Conservation (phyloP, 2,113 vertebrate genomes). For the Chloebia gouldiae region DNA sequence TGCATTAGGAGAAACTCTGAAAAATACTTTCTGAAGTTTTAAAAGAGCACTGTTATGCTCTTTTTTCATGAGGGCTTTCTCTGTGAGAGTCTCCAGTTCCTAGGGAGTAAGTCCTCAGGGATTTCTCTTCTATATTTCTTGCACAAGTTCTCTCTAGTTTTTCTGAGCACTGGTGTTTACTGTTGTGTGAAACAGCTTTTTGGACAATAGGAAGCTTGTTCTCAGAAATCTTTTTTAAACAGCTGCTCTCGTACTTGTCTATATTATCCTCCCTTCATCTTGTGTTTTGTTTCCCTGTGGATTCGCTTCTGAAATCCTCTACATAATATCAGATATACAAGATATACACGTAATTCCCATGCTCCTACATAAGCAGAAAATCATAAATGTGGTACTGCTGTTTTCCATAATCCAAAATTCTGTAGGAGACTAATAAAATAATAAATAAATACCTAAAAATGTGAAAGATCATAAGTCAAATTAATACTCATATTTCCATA, state of each 20-base stretch:
- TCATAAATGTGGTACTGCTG: background rate
- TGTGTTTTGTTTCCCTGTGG: background rate
- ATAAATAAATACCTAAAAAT: background rate
- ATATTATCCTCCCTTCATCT: background rate
- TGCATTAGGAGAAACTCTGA: background rate
- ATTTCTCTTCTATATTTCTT: background rate
- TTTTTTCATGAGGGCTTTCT: background rate
- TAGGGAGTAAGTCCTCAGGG: background rate
- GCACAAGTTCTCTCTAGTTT: background rate
- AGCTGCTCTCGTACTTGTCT: background rate
- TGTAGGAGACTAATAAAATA: background rate
- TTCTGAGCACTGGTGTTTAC: background rate
- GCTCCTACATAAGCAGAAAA: background rate
- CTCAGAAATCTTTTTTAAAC: background rate
- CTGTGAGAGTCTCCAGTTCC: background rate
- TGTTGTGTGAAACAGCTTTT: background rate
- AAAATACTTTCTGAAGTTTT: background rate
- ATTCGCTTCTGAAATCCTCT: background rate
- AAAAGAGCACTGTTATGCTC: background rate
- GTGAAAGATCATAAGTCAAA: background rate
- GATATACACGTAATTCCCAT: background rate
- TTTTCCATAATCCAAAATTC: background rate
- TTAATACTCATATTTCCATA: conserved; percentile 49
- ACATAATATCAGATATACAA: background rate
- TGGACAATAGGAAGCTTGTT: background rate